These are phyloP conservation scores for Poeciliopsis gracilis DNA, from an alignment of 2,797 vertebrate species.

Conservation along the genomic window DNA sequence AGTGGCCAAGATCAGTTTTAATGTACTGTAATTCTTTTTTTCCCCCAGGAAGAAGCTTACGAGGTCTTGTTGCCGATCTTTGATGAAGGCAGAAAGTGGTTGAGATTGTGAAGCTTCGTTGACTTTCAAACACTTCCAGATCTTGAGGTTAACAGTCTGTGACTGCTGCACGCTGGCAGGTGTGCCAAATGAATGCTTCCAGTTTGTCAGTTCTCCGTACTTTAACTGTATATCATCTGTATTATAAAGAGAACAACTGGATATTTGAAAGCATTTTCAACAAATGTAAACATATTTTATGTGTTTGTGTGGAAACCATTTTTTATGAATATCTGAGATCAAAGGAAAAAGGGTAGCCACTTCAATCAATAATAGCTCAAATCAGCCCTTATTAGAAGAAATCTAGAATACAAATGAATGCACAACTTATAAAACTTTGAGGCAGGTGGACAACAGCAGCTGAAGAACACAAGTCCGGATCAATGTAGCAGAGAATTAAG, in stretches of 20 bases:
- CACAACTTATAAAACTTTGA: not conserved
- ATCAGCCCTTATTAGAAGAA: not conserved
- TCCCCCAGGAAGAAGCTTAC: slow-evolving; percentile 33
- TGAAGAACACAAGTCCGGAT: not conserved
- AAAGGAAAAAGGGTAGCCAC: not conserved
- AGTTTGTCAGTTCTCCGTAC: slow-evolving; percentile 48
- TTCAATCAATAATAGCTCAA: not conserved
- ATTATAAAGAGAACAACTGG: not conserved
- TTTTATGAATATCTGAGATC: not conserved
- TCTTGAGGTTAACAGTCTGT: slow-evolving; percentile 85
- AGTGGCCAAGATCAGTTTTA: slow-evolving; percentile 30
- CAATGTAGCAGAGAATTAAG: not conserved
- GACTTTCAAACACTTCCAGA: slow-evolving; percentile 77
- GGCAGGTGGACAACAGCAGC: not conserved
- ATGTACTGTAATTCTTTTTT: slow-evolving; percentile 32
- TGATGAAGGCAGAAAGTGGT: slow-evolving; percentile 62
- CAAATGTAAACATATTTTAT: slow-evolving; percentile 3
- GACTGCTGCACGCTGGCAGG: slow-evolving; percentile 81
- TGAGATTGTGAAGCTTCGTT: slow-evolving; percentile 76
- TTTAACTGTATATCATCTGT: slow-evolving; percentile 39
- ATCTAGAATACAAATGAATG: not conserved
- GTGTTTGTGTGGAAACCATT: not conserved
- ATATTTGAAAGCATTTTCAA: not conserved
- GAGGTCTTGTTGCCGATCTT: slow-evolving; percentile 46
- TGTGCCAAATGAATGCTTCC: slow-evolving; percentile 67